A percentile compares a stretch with the other conserved stretches of the same genome.
phyloP scores from a whole-genome alignment of 2,113 vertebrate genomes.

The Colinus virginianus region DNA sequence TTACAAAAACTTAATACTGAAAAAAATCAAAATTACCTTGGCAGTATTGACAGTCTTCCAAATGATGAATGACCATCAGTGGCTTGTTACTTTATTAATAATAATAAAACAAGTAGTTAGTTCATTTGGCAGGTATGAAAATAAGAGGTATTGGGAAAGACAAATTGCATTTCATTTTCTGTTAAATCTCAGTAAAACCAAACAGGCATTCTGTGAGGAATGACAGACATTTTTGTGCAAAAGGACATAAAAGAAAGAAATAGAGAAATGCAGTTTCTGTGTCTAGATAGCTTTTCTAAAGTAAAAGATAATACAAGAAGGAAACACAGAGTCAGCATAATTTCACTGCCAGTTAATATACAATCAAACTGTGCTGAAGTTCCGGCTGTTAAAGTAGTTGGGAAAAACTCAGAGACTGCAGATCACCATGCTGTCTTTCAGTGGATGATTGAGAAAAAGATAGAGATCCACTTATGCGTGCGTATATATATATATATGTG shows the following conservation, averaged over 20 bases:
- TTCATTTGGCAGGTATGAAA: neutral
- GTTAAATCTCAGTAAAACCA: neutral
- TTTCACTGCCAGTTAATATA: neutral
- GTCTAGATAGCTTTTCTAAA: neutral
- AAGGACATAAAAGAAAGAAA: neutral
- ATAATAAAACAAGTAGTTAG: constrained; percentile 38
- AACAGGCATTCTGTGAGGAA: neutral
- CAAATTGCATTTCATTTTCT: neutral
- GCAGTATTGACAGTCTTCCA: constrained; percentile 84
- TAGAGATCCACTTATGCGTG: neutral
- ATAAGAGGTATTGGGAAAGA: neutral
- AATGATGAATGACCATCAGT: constrained; percentile 90
- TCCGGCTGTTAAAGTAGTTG: neutral
- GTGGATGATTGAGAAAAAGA: neutral
- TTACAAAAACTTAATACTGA: neutral
- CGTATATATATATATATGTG: neutral
- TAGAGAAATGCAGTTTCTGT: neutral
- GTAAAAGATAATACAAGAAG: neutral
- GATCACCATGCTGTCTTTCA: neutral
- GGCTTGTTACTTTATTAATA: constrained; percentile 85
- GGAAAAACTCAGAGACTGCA: neutral
- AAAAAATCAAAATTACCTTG: constrained; percentile 80
- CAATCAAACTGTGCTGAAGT: neutral
- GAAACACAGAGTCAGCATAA: neutral
- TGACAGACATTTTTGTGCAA: neutral